Evolutionary conservation across 2,888 invertebrate species (phyloP).

Genomic region (Rhamnusium bicolor): DNA sequence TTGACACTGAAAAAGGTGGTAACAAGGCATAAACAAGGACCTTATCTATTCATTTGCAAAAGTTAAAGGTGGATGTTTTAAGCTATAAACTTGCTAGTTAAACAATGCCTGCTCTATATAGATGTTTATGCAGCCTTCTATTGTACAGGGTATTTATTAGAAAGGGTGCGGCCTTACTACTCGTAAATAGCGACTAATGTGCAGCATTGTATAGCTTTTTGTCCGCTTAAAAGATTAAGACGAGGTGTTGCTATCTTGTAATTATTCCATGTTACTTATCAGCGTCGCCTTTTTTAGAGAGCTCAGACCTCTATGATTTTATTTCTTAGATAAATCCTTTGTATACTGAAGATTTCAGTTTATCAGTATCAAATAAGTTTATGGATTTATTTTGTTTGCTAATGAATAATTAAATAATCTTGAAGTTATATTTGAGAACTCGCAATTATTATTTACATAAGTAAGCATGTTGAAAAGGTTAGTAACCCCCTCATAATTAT

Average conservation of each 20-base stretch:
- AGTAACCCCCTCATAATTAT: too few species aligned
- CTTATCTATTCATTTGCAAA: conserved; percentile 33
- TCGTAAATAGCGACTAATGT: conserved; percentile 68
- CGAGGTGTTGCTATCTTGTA: conserved; percentile 64
- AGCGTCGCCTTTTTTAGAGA: conserved; percentile 50
- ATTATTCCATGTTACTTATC: conserved; percentile 59
- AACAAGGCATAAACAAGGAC: conserved; percentile 8
- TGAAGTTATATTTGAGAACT: background rate
- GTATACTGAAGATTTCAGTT: background rate
- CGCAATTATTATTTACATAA: background rate
- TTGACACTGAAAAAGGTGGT: background rate
- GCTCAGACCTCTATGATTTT: background rate
- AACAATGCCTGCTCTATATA: conserved; percentile 45
- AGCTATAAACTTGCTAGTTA: conserved; percentile 45
- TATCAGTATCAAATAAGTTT: background rate
- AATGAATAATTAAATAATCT: background rate
- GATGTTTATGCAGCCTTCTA: conserved; percentile 46
- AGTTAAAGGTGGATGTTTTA: conserved; percentile 45
- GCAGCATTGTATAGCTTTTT: conserved; percentile 65
- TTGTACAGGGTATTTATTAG: conserved; percentile 62
- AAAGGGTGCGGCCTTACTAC: conserved; percentile 60
- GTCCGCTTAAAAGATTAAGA: conserved; percentile 66
- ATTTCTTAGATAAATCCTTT: conserved; percentile 6
- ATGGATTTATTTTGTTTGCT: background rate
- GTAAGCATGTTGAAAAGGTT: background rate